Evolutionary conservation across 2,797 vertebrate species (phyloP).

Genomic region (Pseudomugil tenellus): DNA sequence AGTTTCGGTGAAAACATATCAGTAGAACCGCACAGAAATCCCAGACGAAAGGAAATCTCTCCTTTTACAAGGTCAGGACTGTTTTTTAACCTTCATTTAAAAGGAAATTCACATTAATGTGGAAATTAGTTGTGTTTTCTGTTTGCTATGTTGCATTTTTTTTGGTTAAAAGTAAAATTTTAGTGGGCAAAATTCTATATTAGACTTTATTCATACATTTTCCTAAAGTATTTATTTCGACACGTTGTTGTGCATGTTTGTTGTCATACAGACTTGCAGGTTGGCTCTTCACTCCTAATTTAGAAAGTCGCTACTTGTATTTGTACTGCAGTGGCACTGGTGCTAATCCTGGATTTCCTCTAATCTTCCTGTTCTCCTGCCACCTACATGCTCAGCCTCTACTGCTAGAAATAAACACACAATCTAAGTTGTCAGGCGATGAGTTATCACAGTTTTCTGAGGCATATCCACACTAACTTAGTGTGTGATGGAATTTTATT

Average conservation of each 20-base stretch:
- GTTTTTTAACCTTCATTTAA: not conserved
- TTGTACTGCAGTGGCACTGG: conserved; percentile 27
- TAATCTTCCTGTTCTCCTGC: conserved; percentile 60
- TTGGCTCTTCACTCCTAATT: conserved; percentile 25
- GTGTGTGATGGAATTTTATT: not conserved
- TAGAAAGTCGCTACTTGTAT: conserved; percentile 45
- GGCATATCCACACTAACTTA: not conserved
- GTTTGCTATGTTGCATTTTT: no score
- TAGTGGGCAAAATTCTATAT: not conserved
- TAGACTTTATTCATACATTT: not conserved
- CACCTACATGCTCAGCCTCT: conserved; percentile 11
- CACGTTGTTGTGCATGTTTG: not conserved
- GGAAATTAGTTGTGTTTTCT: not conserved
- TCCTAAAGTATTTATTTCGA: not conserved
- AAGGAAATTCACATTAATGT: accelerated
- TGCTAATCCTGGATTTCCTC: conserved; percentile 73
- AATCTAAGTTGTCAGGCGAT: not conserved
- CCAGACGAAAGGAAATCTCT: not conserved
- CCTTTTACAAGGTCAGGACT: conserved; percentile 39
- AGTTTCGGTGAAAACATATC: not conserved
- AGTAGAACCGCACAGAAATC: conserved; percentile 11
- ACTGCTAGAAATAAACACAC: conserved; percentile 2
- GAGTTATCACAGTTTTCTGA: not conserved
- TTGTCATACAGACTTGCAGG: conserved; percentile 31
- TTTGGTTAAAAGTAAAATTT: no score